Evolutionary conservation across 1,140 invertebrate genomes (phyloP), one percentile per base, ranked within the genome.

Genomic region (Cydia amplana): DNA sequence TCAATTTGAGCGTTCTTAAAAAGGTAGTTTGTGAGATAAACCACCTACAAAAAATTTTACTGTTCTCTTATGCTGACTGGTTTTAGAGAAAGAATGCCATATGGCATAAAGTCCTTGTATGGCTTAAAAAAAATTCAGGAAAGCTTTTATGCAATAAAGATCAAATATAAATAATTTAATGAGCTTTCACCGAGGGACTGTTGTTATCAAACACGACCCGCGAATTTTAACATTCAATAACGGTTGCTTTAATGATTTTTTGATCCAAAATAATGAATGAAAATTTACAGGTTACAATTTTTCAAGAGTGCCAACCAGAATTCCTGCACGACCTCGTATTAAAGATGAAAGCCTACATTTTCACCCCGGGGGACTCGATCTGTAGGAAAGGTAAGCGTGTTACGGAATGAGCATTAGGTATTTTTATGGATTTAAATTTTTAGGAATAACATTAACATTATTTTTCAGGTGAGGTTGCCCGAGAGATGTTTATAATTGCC

Each of bases 401-500:
- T 72, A 70, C 64, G 60, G 72, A 63, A 75, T 73, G 28, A 60
- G 20, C 73, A 40, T 32, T 60, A n/a, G n/a, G n/a, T n/a, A 72
- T 23, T 46, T 74, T 18, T 74, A 40, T 43, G 25, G 0, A 49
- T 70, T 51, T 25, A n/a, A n/a, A 12, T 16, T 65, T 40, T 36
- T 77, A 63, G 74, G 51, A 64, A 63, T n/a, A n/a, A n/a, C n/a
- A n/a, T 32, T 55, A 46, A 74, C 72, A 73, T 75, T 60, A 63
- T 72, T 40, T 46, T 40, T 77, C 83, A 93, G 93, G 94, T 20
- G 94, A 98, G 94, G 97, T 98, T 14, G 98, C 98, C 0, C 93
- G 98, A 81, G 98, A 99, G 93, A 99, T 99, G 98, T 99, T 99
- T 86, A 99, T 99, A 83, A 99, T 99, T 84, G 98, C 98, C 10